A percentile compares a stretch with the other conserved stretches of the same genome.
These are phyloP conservation scores for Ophiothrix spiculata DNA, from an alignment of 35 echinoderm and acorn worm genomes.

Conservation along the genomic window DNA sequence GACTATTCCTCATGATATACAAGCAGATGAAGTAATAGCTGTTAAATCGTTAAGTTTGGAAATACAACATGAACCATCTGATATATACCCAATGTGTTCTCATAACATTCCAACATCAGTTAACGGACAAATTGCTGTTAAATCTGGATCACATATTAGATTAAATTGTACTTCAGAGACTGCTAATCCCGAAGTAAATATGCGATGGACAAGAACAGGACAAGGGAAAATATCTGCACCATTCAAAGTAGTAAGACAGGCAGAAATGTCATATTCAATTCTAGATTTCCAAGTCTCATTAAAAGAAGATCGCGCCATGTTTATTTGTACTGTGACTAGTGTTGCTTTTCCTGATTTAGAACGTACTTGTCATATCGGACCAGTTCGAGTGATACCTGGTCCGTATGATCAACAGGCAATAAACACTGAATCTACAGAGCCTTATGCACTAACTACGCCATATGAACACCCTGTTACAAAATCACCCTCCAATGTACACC, in stretches of 20 bases:
- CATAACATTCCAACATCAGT: too few relatives aligned
- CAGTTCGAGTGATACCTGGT: background rate
- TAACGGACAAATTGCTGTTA: background rate
- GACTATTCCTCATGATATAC: background rate
- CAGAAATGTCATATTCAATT: background rate
- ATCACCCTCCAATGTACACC: background rate
- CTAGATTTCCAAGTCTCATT: background rate
- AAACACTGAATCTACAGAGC: background rate
- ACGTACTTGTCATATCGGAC: background rate
- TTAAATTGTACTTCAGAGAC: conserved; percentile 10
- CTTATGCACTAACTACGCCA: background rate
- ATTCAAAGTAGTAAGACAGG: background rate
- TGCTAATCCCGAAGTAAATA: background rate
- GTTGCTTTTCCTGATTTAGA: background rate
- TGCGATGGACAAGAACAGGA: background rate
- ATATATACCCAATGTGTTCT: background rate
- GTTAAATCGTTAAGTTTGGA: background rate
- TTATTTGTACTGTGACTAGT: background rate
- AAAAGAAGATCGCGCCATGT: background rate
- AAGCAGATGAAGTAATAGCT: background rate
- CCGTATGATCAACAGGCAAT: background rate
- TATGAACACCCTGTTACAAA: background rate
- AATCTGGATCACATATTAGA: background rate
- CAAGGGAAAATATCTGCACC: background rate
- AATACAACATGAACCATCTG: background rate